Percentiles rank a stretch among this genome's conserved stretches.
Conservation (phyloP, 2,888 invertebrate species). For the Notocelia uddmanniana region DNA sequence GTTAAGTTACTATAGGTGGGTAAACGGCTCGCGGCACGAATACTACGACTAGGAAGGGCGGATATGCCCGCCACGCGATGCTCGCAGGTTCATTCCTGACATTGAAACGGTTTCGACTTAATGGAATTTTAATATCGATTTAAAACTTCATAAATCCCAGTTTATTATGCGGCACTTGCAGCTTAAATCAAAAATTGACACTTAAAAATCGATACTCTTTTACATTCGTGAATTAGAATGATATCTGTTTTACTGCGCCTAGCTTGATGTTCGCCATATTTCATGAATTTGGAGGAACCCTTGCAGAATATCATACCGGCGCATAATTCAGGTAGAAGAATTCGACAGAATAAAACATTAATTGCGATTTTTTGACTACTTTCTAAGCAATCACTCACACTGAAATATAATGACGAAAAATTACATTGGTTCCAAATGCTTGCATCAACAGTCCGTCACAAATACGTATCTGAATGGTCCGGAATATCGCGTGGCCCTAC, state of each 20-base stretch:
- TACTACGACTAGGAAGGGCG: slow-evolving; percentile 30
- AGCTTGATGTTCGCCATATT: neutral
- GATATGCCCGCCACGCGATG: slow-evolving; percentile 40
- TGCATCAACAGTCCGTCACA: neutral
- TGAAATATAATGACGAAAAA: neutral
- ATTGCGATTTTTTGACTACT: neutral
- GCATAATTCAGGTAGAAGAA: neutral
- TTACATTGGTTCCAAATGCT: neutral
- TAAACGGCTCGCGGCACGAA: slow-evolving; percentile 32
- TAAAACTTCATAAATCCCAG: neutral
- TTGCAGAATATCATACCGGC: neutral
- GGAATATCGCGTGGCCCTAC: slow-evolving; percentile 7
- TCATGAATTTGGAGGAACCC: neutral
- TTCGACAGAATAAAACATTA: neutral
- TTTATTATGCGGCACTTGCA: neutral
- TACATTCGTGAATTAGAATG: too few relatives aligned
- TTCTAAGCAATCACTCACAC: too few relatives aligned
- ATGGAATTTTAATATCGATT: neutral
- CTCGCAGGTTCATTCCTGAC: slow-evolving; percentile 34
- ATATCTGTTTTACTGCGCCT: neutral
- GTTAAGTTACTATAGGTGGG: slow-evolving; percentile 31
- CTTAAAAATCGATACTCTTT: too few relatives aligned
- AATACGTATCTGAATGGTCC: neutral
- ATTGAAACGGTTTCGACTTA: slow-evolving; percentile 21
- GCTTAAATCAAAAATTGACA: neutral